These are phyloP conservation scores for Phallusia fumigata DNA, from an alignment of 23 tunicate species.

Conservation along the genomic window DNA sequence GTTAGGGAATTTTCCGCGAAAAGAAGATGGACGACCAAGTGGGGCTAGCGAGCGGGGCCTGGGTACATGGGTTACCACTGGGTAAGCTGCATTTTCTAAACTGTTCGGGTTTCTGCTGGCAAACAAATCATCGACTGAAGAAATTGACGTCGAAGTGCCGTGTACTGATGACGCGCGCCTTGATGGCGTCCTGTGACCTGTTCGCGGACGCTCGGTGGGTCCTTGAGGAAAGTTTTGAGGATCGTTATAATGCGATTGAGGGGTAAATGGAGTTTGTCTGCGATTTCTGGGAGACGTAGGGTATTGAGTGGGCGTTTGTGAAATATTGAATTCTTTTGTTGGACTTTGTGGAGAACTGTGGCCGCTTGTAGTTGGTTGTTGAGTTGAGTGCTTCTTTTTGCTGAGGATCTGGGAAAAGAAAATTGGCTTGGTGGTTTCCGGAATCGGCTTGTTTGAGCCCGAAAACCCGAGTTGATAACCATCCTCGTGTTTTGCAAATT, in stretches of 20 bases:
- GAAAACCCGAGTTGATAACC: background rate
- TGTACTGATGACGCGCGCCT: conserved; percentile 2
- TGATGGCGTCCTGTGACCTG: background rate
- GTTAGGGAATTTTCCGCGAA: background rate
- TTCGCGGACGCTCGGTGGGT: background rate
- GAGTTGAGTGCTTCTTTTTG: background rate
- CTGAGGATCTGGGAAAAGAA: background rate
- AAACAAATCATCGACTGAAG: conserved; percentile 37
- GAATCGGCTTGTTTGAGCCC: background rate
- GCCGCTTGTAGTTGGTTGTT: background rate
- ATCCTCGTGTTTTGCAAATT: background rate
- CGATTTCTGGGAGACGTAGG: background rate
- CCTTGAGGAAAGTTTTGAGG: background rate
- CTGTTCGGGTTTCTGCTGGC: conserved; percentile 32
- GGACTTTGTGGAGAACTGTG: background rate
- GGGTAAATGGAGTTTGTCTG: background rate
- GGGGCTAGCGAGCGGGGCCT: background rate
- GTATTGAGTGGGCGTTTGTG: background rate
- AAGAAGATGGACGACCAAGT: background rate
- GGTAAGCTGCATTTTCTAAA: background rate
- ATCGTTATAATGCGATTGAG: background rate
- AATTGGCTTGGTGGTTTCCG: background rate
- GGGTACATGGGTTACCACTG: background rate
- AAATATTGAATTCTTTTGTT: background rate
- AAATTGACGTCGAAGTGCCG: conserved; percentile 20